A percentile compares a stretch with the other conserved stretches of the same genome.
phyloP scores from a whole-genome alignment of 2,113 vertebrate species.

The Calyptommatus sinebrachiatus region DNA sequence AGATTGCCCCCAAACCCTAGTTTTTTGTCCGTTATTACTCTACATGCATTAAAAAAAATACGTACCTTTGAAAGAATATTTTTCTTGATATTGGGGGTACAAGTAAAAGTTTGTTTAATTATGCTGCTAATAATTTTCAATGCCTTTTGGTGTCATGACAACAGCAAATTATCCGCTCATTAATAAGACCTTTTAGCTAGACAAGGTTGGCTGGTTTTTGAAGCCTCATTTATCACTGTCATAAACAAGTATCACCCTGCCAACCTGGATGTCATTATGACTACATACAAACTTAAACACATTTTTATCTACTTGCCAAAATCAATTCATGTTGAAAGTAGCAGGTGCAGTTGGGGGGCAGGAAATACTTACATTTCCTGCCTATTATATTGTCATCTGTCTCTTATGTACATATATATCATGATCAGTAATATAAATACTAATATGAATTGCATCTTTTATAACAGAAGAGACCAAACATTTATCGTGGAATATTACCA shows the following conservation, averaged over 20 bases:
- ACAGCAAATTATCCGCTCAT: constrained; percentile 1
- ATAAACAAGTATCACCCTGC: constrained; percentile 6
- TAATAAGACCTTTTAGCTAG: constrained; percentile 27
- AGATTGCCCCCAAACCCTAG: not conserved
- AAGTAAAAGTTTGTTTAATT: constrained; percentile 23
- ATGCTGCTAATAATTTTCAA: not conserved
- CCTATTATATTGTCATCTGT: not conserved
- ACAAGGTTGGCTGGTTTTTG: constrained; percentile 21
- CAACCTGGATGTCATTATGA: not conserved
- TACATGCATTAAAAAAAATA: too few relatives aligned
- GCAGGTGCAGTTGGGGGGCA: not conserved
- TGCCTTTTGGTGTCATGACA: not conserved
- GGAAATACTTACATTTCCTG: not conserved
- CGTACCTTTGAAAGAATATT: not conserved
- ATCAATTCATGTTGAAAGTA: not conserved
- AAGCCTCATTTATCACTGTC: constrained; percentile 16
- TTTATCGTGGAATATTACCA: too few relatives aligned
- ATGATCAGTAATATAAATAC: too few relatives aligned
- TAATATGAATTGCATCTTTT: too few relatives aligned
- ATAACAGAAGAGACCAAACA: too few relatives aligned
- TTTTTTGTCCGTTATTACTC: not conserved
- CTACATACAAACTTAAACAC: constrained; percentile 11
- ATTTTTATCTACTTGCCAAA: constrained; percentile 11
- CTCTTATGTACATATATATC: not conserved
- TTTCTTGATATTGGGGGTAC: not conserved